These are phyloP conservation scores for Diploptera punctata DNA, from an alignment of 2,888 invertebrate genomes.

Conservation along the genomic window DNA sequence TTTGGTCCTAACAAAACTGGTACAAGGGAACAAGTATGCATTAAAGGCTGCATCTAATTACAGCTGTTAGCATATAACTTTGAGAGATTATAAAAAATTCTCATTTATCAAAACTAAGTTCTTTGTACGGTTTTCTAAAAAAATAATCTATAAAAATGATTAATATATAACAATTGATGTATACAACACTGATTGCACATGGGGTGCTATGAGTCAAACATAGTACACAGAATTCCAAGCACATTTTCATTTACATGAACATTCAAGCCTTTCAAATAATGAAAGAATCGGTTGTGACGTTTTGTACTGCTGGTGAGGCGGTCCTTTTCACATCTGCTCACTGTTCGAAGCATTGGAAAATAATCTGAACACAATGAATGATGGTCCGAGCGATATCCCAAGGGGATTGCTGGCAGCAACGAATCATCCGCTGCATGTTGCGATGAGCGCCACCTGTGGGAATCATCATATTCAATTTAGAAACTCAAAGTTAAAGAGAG, in stretches of 20 bases:
- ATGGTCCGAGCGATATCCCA: slow-evolving; percentile 59
- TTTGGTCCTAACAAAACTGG: no score
- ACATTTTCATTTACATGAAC: slow-evolving; percentile 57
- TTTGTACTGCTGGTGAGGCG: slow-evolving; percentile 66
- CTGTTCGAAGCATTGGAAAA: slow-evolving; percentile 69
- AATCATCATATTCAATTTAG: no score
- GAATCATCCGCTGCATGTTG: slow-evolving; percentile 52
- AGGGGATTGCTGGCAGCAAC: slow-evolving; percentile 61
- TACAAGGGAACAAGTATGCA: no score
- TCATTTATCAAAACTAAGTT: no score
- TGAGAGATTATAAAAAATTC: no score
- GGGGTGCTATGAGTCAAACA: background rate
- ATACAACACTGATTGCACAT: background rate
- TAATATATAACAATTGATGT: background rate
- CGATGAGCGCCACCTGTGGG: slow-evolving; percentile 60
- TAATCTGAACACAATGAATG: slow-evolving; percentile 69
- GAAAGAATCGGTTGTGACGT: slow-evolving; percentile 77
- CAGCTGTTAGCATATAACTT: no score
- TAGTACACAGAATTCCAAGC: slow-evolving; percentile 12
- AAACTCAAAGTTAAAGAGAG: background rate
- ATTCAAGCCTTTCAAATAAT: slow-evolving; percentile 72
- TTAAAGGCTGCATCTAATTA: no score
- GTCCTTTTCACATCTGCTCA: slow-evolving; percentile 71
- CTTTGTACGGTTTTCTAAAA: no score
- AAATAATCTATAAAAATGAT: background rate